phyloP scores from a whole-genome alignment of 2,113 vertebrate species.

The Nothocercus julius region DNA sequence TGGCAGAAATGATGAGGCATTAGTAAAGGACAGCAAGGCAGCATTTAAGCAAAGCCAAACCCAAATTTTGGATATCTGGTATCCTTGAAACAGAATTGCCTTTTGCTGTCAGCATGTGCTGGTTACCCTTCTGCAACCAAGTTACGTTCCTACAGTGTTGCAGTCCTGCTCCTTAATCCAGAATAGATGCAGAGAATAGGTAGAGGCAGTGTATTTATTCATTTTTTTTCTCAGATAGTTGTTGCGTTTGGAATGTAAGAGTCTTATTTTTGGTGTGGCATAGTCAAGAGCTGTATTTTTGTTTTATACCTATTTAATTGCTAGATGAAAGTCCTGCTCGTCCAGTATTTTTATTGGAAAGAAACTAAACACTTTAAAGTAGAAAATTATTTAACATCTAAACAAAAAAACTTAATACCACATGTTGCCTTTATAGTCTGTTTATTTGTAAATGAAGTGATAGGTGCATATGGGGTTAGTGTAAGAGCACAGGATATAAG shows the following conservation, averaged over 20 bases:
- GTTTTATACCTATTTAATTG: neutral
- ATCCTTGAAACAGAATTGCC: neutral
- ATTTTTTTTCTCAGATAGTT: neutral
- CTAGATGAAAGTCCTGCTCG: neutral
- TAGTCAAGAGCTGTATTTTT: neutral
- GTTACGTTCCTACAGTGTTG: neutral
- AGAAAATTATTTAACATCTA: neutral
- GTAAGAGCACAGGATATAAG: neutral
- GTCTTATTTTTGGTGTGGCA: neutral
- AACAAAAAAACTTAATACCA: neutral
- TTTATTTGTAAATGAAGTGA: neutral
- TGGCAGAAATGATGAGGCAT: neutral
- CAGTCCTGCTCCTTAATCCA: neutral
- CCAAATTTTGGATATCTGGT: neutral
- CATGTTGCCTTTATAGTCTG: neutral
- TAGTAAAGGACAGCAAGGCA: neutral
- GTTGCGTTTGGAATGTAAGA: neutral
- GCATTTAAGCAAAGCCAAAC: neutral
- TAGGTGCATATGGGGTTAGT: neutral
- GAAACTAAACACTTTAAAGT: neutral
- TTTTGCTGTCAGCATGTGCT: neutral
- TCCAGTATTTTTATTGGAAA: neutral
- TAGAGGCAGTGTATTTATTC: neutral
- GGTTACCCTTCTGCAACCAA: neutral
- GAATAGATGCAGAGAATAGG: neutral